Base-by-base conservation (phyloP, 2,797 vertebrate genomes). In the Rhodeus uyekii region DNA sequence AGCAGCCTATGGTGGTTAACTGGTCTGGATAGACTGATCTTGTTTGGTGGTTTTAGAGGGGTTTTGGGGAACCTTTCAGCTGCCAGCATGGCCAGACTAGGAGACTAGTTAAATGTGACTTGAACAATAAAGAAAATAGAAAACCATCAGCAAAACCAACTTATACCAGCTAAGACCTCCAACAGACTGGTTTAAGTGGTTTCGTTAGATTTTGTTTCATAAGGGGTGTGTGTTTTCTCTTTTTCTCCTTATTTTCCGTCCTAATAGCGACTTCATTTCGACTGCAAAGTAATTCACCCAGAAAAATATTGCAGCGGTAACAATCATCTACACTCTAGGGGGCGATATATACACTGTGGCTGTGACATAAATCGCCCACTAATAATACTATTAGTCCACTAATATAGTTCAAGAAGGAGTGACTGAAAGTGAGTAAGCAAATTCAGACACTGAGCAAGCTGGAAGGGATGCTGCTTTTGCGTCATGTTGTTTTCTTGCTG, bases 1-100 rank as follows among this genome's bases (percentile, higher is more conserved):
- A 63, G 7, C 7, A 10, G 18, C 2, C 34, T 80, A 29, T 80
- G 58, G 61, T 36, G 71, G 46, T 48, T 86, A 86, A 87, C 75
- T 73, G 61, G 61, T 63, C 27, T 60, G 24, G 8, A 60, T 34
- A 34, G 16, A 34, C 61, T 36, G 32, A 32, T 64, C 18, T n/a
- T 5, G 9, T 64, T 64, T 64, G 32, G 32, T 36, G 61, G 16
- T 34, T 64, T 64, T 64, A 36, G 18, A 64, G 14, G 18, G 8
- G 60, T 34, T 63, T 63, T 1, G 32, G 6, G 61, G 16, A 16
- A 19, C 60, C 18, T 63, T 7, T 16, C 14, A 63, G 8, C 8
- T 64, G 61, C 1, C 8, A 1, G 32, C 16, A 22, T 64, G 32
- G 7, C 14, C 7, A 22, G 16, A 32, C 29, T 34, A 18, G 60